Conservation (phyloP, 2,888 invertebrate genomes). For the Drosophila mayaguana region DNA sequence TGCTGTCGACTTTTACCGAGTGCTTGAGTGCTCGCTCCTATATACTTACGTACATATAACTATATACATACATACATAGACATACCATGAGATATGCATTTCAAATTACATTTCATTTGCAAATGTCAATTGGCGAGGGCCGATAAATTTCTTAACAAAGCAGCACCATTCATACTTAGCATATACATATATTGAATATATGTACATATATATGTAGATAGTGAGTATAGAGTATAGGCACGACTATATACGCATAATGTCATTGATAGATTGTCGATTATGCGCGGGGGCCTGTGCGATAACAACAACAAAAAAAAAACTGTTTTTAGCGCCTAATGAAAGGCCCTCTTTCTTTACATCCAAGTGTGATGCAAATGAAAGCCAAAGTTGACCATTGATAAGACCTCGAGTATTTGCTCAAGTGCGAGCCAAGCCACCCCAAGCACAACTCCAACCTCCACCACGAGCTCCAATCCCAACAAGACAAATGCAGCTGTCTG, state of each 20-base stretch:
- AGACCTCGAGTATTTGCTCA: conserved; percentile 58
- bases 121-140: conserved; percentile 60
- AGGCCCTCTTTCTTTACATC: conserved; percentile 63
- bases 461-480: background rate
- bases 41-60: background rate
- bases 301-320: conserved; percentile 7
- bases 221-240: conserved; percentile 4
- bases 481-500: conserved; percentile 58
- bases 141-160: conserved; percentile 57
- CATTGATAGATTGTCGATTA: conserved; percentile 57
- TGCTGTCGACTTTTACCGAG: conserved; percentile 21
- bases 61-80: background rate
- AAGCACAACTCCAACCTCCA: background rate
- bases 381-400: conserved; percentile 70
- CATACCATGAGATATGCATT: conserved; percentile 40
- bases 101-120: conserved; percentile 59
- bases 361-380: conserved; percentile 63
- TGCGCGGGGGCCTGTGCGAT: conserved; percentile 26
- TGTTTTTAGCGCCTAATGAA: conserved; percentile 50
- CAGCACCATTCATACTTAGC: conserved; percentile 59
- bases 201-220: background rate
- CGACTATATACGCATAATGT: conserved; percentile 34
- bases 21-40: background rate
- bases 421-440: conserved; percentile 30
- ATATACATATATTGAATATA: background rate